Conservation (phyloP, 1,140 invertebrate genomes). For the Pseudomyrmex concolor region DNA sequence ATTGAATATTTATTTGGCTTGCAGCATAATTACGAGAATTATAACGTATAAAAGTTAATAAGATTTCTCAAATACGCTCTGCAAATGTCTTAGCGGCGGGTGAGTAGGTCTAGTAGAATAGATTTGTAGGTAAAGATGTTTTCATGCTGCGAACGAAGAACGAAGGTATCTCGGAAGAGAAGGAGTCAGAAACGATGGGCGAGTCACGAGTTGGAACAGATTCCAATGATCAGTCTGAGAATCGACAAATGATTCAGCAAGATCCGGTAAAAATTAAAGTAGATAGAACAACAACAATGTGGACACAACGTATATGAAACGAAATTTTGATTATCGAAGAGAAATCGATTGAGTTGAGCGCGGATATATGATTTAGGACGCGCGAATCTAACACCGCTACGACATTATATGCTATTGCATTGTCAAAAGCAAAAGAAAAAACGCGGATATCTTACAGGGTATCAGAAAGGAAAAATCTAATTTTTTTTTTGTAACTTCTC, state of each 20-base stretch:
- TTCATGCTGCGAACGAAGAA: slow-evolving; percentile 84
- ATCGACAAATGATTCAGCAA: slow-evolving; percentile 79
- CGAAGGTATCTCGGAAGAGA: slow-evolving; percentile 76
- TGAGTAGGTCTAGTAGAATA: slow-evolving; percentile 83
- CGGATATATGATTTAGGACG: slow-evolving; percentile 47
- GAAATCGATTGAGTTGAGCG: slow-evolving; percentile 32
- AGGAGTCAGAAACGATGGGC: slow-evolving; percentile 74
- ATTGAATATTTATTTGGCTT: slow-evolving; percentile 69
- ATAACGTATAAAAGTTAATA: slow-evolving; percentile 50
- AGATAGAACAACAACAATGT: slow-evolving; percentile 69
- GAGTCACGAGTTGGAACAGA: slow-evolving; percentile 75
- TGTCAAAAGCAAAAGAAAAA: slow-evolving; percentile 48
- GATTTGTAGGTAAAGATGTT: slow-evolving; percentile 84
- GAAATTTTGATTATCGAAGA: slow-evolving; percentile 33
- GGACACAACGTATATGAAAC: slow-evolving; percentile 73
- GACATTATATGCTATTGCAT: slow-evolving; percentile 50
- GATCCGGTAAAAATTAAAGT: slow-evolving; percentile 82
- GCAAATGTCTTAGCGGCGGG: slow-evolving; percentile 67
- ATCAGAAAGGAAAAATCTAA: slow-evolving; percentile 33
- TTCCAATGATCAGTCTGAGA: slow-evolving; percentile 77
- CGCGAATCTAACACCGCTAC: slow-evolving; percentile 36
- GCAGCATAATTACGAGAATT: slow-evolving; percentile 53
- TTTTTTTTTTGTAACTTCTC: not conserved
- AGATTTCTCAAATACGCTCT: slow-evolving; percentile 59
- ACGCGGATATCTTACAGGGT: not conserved